Evolutionary conservation across 2,113 vertebrate genomes (phyloP), one percentile per base, ranked within the genome.

Genomic region (Chaenogobius annularis): DNA sequence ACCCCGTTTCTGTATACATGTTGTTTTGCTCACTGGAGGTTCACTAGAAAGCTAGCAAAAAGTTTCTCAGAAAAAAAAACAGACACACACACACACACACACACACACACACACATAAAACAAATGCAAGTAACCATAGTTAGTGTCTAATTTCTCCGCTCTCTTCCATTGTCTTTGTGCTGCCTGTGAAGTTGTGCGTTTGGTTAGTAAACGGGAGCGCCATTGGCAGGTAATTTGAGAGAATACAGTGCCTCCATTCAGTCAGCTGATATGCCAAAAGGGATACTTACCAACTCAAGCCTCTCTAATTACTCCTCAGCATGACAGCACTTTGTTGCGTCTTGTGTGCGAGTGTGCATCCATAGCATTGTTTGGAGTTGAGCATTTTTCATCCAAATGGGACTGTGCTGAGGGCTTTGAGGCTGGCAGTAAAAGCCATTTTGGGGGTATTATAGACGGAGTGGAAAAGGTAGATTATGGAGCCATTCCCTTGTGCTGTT

Each of bases 321-420:
- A 73, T 84, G 67, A 77, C 61, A 65, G 79, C 73, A 72, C 73
- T 72, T 74, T 79, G 69, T 76, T 80, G 66, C 82, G 68, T 75
- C 68, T 67, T 70, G 15, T 72, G 75, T 74, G 81, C 72, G 47
- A 72, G 69, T 22, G 69, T 48, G 55, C 43, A 40, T 75, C 65
- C 75, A 72, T 59, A 13, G 68, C 70, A 77, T 83, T 77, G 76
- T 80, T 86, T 77, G 70, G 72, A 83, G 90, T 50, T 71, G 79
- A 79, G 88, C 79, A 87, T 93, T 93, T 92, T 91, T 93, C 91
- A 94, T 86, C 77, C 65, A 80, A 93, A 93, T 83, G 90, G 85
- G 89, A 90, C 85, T n/a, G 58, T 70, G 81, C 61, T 9, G 82
- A 85, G 70, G 78, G 84, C 87, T 86, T 80, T 85, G 83, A 92